Base-by-base conservation (phyloP, 2,113 vertebrate species). In the Neoarius graeffei region DNA sequence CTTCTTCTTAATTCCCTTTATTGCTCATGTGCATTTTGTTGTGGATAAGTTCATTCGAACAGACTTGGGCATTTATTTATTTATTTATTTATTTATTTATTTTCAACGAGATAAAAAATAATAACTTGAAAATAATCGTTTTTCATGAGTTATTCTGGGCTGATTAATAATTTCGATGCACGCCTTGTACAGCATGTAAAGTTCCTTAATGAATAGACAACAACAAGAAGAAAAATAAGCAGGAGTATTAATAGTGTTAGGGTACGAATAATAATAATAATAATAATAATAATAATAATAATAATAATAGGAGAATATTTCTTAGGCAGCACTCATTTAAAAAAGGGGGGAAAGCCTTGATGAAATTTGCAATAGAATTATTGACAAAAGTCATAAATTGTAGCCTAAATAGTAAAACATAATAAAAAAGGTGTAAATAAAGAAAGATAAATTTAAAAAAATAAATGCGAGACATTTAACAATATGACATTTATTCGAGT, bases 11-110 rank as follows among this genome's bases (percentile, higher is more conserved):
- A 86, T 79, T 8, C 42, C 7, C 17, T 69, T 90, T 88, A 90
- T 88, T 90, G 89, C 89, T 83, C 9, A 62, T 89, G 19, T 57
- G 62, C n/a, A 71, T 60, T 86, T 79, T 84, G 23, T 82, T 60
- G n/a, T 86, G 7, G 9, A 35, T 17, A 84, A 8, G 1, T 60
- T 19, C 10, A 59, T 9, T 81, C 15, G 27, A 35, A 66, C 66
- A 87, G n/a, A 64, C 64, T 52, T 85, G 23, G 23, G 74, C 69
- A 87, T 69, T 56, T 14, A 13, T 48, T 8, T 42, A 42, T 42
- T 42, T 50, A 23, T 19, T 48, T 7, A 25, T 77, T 64, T 67
- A 11, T 8, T 73, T 42, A 8, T 48, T 76, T 25, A 4, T 3
- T 84, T 67, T 84, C 14, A 56, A 20, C 17, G 20, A 56, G 14